Percentiles rank a stretch among this genome's conserved stretches.
Evolutionary conservation across 1,140 invertebrate species (phyloP).

Genomic region (Choristoneura fumiferana): DNA sequence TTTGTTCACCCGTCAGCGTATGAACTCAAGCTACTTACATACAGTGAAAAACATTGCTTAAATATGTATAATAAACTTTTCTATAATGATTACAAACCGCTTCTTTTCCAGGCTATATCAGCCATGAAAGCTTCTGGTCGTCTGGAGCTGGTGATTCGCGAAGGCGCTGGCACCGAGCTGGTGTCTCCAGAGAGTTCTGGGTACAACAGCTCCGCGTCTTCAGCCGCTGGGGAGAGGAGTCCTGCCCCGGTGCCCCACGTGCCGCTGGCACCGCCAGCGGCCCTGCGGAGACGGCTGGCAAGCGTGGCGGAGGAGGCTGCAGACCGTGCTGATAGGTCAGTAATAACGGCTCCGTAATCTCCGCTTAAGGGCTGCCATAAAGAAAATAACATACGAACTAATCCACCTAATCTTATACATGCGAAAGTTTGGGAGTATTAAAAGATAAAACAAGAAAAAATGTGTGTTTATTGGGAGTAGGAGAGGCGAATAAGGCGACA

Average conservation of each 20-base stretch:
- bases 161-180: slow-evolving; percentile 86
- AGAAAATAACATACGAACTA: no score
- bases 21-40: no score
- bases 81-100: neutral
- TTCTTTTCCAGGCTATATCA: slow-evolving; percentile 81
- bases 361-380: no score
- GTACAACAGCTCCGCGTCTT: slow-evolving; percentile 89
- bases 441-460: no score
- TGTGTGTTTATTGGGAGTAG: no score
- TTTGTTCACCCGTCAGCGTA: no score
- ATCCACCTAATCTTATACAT: no score
- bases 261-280: slow-evolving; percentile 71
- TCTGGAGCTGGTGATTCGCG: slow-evolving; percentile 85
- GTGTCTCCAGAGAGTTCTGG: slow-evolving; percentile 89
- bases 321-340: slow-evolving; percentile 75
- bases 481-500: no score
- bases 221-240: slow-evolving; percentile 85
- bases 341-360: no score
- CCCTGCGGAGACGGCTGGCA: slow-evolving; percentile 81
- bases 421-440: no score
- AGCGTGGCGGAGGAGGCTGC: slow-evolving; percentile 83
- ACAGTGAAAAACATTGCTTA: no score
- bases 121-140: slow-evolving; percentile 87
- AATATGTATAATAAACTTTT: neutral
- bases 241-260: slow-evolving; percentile 78